phyloP scores from a whole-genome alignment of 2,113 vertebrate genomes.

The Mola mola region DNA sequence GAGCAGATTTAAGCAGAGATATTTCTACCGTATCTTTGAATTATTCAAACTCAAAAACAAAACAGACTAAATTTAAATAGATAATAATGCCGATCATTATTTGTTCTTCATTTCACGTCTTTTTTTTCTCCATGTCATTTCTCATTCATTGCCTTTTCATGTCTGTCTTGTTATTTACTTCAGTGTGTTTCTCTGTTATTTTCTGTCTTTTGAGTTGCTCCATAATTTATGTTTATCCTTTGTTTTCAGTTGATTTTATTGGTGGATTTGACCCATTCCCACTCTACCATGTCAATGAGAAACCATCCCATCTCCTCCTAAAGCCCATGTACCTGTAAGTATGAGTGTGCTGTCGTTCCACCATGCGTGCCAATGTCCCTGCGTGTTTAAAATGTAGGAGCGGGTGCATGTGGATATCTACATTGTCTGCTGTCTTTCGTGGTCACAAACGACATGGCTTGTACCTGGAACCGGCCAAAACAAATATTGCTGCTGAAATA shows the following conservation, averaged over 20 bases:
- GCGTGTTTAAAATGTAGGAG: background rate
- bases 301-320: conserved; percentile 91
- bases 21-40: background rate
- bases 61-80: background rate
- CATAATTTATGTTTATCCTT: conserved; percentile 64
- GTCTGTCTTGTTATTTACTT: conserved; percentile 7
- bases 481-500: background rate
- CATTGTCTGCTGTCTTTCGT: background rate
- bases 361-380: conserved; percentile 5
- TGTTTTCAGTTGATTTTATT: conserved; percentile 98
- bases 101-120: conserved; percentile 10
- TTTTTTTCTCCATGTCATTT: conserved; percentile 32
- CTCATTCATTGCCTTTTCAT: conserved; percentile 24
- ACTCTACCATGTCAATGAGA: conserved; percentile 96
- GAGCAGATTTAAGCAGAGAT: conserved; percentile 41
- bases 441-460: background rate
- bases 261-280: conserved; percentile 96
- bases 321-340: conserved; percentile 93
- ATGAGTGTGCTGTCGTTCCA: conserved; percentile 58
- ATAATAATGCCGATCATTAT: background rate
- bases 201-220: conserved; percentile 60
- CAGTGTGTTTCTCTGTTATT: conserved; percentile 17
- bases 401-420: background rate
- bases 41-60: conserved; percentile 18
- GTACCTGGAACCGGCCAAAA: background rate